phyloP scores from a whole-genome alignment of 1,140 invertebrate genomes.

The Drosophila sp. region DNA sequence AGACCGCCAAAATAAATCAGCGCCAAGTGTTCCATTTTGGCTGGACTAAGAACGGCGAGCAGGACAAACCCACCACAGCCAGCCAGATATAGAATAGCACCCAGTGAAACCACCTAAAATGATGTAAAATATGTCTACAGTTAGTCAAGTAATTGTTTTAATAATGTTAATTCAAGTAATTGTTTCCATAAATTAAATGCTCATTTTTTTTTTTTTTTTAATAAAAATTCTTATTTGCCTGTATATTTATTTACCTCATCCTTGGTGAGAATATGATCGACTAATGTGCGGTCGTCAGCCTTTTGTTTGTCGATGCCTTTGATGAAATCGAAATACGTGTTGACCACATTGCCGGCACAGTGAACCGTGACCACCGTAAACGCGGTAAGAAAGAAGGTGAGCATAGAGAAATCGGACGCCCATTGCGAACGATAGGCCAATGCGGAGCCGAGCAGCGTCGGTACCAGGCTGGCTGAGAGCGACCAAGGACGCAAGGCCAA shows the following conservation, averaged over 20 bases:
- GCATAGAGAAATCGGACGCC: slow-evolving; percentile 90
- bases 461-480: slow-evolving; percentile 94
- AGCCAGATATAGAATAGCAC: slow-evolving; percentile 93
- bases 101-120: slow-evolving; percentile 90
- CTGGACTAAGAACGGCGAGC: slow-evolving; percentile 92
- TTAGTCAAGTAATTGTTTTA: too few relatives aligned
- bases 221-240: background rate
- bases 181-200: too few relatives aligned
- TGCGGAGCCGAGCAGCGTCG: slow-evolving; percentile 91
- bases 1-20: slow-evolving; percentile 97
- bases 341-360: slow-evolving; percentile 98
- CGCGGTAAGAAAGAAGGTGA: slow-evolving; percentile 92
- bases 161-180: too few relatives aligned
- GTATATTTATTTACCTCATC: slow-evolving; percentile 75
- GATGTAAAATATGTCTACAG: background rate
- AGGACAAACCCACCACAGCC: slow-evolving; percentile 95
- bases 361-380: slow-evolving; percentile 95
- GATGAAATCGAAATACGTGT: slow-evolving; percentile 97
- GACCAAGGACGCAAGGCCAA: slow-evolving; percentile 96
- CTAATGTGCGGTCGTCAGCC: slow-evolving; percentile 96
- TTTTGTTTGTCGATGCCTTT: slow-evolving; percentile 96
- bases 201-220: too few relatives aligned
- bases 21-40: slow-evolving; percentile 96
- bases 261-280: slow-evolving; percentile 92
- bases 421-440: slow-evolving; percentile 92